A percentile compares a stretch with the other conserved stretches of the same genome.
Conservation (phyloP, 2,888 invertebrate species). For the Cerastis leucographa region DNA sequence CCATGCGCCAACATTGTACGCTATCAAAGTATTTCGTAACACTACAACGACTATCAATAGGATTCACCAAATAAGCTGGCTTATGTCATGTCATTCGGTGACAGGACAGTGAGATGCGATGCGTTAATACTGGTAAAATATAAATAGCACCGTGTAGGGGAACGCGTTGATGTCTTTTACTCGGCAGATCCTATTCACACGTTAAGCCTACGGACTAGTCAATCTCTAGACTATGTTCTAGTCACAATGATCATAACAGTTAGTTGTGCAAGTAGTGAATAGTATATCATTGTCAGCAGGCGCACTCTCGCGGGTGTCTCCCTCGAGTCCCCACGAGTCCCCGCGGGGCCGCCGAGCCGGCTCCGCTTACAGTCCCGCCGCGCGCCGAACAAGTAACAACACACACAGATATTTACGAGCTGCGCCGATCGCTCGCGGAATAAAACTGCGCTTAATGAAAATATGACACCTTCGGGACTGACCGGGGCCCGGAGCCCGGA, state of each 20-base stretch:
- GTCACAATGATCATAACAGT: background rate
- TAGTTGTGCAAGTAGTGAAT: background rate
- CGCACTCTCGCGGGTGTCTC: slow-evolving; percentile 9
- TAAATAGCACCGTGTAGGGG: background rate
- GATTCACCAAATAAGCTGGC: background rate
- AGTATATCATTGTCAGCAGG: background rate
- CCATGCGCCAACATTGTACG: background rate
- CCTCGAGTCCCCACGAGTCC: no score
- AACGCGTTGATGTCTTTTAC: slow-evolving; percentile 72
- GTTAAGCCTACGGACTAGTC: background rate
- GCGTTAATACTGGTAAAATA: background rate
- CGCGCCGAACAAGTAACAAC: background rate
- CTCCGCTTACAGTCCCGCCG: slow-evolving; percentile 13
- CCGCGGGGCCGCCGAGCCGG: no score
- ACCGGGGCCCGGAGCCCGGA: slow-evolving; percentile 3
- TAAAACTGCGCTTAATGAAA: slow-evolving; percentile 65
- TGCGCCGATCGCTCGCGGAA: slow-evolving; percentile 47
- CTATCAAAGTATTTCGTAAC: background rate
- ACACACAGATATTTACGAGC: slow-evolving; percentile 49
- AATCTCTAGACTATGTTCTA: background rate
- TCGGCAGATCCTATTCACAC: background rate
- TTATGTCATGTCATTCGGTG: background rate
- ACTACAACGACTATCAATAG: background rate
- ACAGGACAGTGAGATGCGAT: background rate
- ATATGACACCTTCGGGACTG: slow-evolving; percentile 59